Base-by-base conservation (phyloP, 2,888 invertebrate species). In the Anagyrus pseudococci region DNA sequence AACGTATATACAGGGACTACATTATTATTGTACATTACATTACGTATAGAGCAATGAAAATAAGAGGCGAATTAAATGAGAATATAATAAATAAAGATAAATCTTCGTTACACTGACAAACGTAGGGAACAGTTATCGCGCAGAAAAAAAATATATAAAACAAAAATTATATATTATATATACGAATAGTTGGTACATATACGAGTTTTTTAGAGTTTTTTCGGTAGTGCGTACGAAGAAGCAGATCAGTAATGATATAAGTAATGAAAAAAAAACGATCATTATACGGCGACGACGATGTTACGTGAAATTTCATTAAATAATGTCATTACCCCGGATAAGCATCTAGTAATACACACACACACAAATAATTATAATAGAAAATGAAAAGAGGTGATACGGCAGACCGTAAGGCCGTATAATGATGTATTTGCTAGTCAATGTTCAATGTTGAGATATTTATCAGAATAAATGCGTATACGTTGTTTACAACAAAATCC, bases 391-490 rank as follows among this genome's bases (percentile, higher is more conserved):
- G 59, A 55, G 47, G 58, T 57, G 53, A 57, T 23, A 33, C 53
- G 44, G 57, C 19, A 61, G 44, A 29, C 67, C 69, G 40, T 67
- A 69, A 70, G 66, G 63, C 60, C 66, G 68, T 68, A 67, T 71
- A 72, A 71, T 69, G 68, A 71, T 72, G 72, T 74, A 73, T 70
- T 71, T 71, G 71, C 72, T 63, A 77, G 77, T 77, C 74, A 77
- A 75, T 77, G 77, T 77, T 77, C 74, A 77, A 77, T 77, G 76
- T 77, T 77, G 75, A 75, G 73, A 74, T 75, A 75, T 75, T 74
- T 73, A 74, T 73, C 73, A 69, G 71, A 75, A 75, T 74, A 73
- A 74, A 76, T 75, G 75, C 75, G 76, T 77, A 76, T 75, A 77
- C 74, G 75, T 77, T 77, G 75, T 77, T 77, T 77, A 75, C 77